Evolutionary conservation across 1,140 invertebrate species (phyloP).

Genomic region (Scylla paramamosain): DNA sequence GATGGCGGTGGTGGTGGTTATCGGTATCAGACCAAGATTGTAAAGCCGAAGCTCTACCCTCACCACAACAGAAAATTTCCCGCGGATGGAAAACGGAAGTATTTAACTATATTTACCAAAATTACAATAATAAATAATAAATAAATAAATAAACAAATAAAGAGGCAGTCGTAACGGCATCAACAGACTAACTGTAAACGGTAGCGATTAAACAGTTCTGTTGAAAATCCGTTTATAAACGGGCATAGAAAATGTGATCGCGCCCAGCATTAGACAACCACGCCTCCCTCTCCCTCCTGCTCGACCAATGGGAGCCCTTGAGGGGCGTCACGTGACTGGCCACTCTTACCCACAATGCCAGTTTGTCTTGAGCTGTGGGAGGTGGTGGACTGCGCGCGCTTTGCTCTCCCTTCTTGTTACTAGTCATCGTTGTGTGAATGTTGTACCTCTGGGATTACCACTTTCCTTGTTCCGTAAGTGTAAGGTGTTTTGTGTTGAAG

Average conservation of each 20-base stretch:
- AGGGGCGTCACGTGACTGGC: constrained; percentile 28
- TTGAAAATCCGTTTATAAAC: no score
- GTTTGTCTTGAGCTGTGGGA: neutral
- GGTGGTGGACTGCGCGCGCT: neutral
- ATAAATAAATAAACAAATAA: no score
- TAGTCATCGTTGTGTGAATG: neutral
- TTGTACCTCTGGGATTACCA: neutral
- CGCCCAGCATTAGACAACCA: constrained; percentile 57
- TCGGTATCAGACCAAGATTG: no score
- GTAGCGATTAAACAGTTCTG: no score
- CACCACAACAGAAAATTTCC: neutral
- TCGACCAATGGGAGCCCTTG: constrained; percentile 34
- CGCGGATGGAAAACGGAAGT: neutral
- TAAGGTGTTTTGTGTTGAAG: neutral
- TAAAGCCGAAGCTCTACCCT: no score
- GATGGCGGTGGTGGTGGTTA: neutral
- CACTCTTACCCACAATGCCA: constrained; percentile 46
- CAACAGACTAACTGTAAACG: no score
- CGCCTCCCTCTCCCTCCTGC: neutral
- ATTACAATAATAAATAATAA: no score
- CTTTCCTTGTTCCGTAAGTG: neutral
- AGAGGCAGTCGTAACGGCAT: no score
- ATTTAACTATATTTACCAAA: neutral
- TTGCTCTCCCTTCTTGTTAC: neutral
- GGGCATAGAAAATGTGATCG: constrained; percentile 42